Conservation (phyloP, 2,797 vertebrate species). For the Clarias fuscus region DNA sequence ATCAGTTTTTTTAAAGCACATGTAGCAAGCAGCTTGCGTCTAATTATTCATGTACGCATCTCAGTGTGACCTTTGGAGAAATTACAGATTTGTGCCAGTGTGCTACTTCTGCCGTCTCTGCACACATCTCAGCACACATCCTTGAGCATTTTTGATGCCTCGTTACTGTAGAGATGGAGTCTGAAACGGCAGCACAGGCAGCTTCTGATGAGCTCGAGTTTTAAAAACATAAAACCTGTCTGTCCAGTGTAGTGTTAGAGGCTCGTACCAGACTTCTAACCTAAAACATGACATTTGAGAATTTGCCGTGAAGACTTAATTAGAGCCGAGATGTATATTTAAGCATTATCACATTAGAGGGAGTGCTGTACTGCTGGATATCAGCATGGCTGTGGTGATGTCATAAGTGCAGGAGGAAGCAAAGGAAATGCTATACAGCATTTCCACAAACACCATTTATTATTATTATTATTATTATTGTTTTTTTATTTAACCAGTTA, state of each 20-base stretch:
- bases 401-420: too few relatives aligned
- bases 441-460: too few relatives aligned
- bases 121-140: background rate
- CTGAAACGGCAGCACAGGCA: background rate
- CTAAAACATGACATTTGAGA: background rate
- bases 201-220: background rate
- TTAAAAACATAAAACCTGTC: background rate
- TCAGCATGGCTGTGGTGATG: too few relatives aligned
- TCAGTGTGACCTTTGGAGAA: slow-evolving; percentile 25
- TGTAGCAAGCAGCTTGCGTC: background rate
- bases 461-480: too few relatives aligned
- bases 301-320: background rate
- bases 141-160: slow-evolving; percentile 22
- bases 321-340: too few relatives aligned
- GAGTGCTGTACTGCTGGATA: too few relatives aligned
- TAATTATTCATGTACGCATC: background rate
- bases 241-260: background rate
- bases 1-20: background rate
- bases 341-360: too few relatives aligned
- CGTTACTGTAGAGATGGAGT: slow-evolving; percentile 18
- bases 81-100: background rate
- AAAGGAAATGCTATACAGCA: too few relatives aligned
- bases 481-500: too few relatives aligned
- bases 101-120: slow-evolving; percentile 9
- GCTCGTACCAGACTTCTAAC: background rate